Evolutionary conservation across 2,888 invertebrate genomes (phyloP), one percentile per base, ranked within the genome.

Genomic region (Crocallis elinguaria): DNA sequence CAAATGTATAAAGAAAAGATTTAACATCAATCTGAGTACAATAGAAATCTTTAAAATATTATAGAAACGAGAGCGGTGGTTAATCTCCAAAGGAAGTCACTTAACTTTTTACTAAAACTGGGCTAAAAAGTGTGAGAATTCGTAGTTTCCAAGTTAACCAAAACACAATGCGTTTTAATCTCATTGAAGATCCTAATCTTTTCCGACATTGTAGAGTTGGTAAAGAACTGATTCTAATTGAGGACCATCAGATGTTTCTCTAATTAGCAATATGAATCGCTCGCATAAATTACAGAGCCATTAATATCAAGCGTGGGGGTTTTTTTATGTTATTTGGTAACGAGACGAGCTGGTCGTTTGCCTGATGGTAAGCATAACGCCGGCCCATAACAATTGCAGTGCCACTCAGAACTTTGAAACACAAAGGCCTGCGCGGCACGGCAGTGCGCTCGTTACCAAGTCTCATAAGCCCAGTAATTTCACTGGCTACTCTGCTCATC

Each of bases 51-150:
- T 27, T 23, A 8, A 9, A 7, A 41, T 11, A 1, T 17, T 45
- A 23, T 30, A 32, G 21, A 43, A 53, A 29, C 33, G 11, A 17
- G 8, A 27, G 7, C 9, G 19, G 13, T 30, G 37, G 16, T 30
- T 16, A 39, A 17, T 42, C 38, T 38, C 43, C 9, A 42, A 53
- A 54, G 53, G 53, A 54, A 54, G 43, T 43, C 38, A 27, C 36
- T 46, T 37, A 53, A 11, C 33, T 43, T 48, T 52, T 44, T 38
- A 27, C 48, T 33, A 33, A 53, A 54, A 54, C 38, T 54, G 23
- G 53, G 48, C 32, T 48, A 54, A 54, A 53, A 54, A 43, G 25
- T 54, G 53, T 54, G 53, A 35, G 53, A 54, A 53, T 27, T 13
- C 17, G 33, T 38, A 32, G 35, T 49, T 48, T 48, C 32, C 48